Conservation (phyloP, 2,888 invertebrate genomes). For the Lydus trimaculatus region DNA sequence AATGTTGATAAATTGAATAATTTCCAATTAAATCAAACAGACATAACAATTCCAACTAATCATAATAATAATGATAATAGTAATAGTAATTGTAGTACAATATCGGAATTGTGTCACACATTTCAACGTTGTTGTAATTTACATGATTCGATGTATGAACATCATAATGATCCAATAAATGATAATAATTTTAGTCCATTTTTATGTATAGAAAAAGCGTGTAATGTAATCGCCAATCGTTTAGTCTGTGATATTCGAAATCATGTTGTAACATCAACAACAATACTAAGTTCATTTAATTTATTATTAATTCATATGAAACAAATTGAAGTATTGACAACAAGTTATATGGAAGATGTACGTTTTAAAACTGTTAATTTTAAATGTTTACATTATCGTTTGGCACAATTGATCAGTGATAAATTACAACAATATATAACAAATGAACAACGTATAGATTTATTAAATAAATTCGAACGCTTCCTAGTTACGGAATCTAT, state of each 20-base stretch:
- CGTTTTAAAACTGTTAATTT: constrained; percentile 70
- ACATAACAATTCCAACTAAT: neutral
- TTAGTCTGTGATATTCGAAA: constrained; percentile 67
- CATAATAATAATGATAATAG: neutral
- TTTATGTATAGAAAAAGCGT: constrained; percentile 67
- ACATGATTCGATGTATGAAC: constrained; percentile 59
- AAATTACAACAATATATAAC: constrained; percentile 62
- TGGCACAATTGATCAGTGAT: constrained; percentile 69
- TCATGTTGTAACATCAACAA: neutral
- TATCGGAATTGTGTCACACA: constrained; percentile 67
- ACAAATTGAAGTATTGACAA: constrained; percentile 72
- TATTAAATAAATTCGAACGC: constrained; percentile 47
- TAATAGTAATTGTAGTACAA: constrained; percentile 60
- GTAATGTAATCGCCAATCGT: constrained; percentile 74
- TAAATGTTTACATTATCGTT: constrained; percentile 69
- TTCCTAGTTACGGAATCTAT: constrained; percentile 47
- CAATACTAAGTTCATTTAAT: neutral
- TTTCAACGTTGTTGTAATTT: constrained; percentile 67
- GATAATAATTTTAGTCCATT: constrained; percentile 56
- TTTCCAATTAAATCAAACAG: constrained; percentile 11
- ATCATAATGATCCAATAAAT: constrained; percentile 40
- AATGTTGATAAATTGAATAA: constrained; percentile 29
- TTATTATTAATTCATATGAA: constrained; percentile 65
- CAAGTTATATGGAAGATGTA: constrained; percentile 73
- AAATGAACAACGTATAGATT: constrained; percentile 18